Evolutionary conservation across 2,888 invertebrate genomes (phyloP), one percentile per base, ranked within the genome.

Genomic region (Eremobia ochroleuca): DNA sequence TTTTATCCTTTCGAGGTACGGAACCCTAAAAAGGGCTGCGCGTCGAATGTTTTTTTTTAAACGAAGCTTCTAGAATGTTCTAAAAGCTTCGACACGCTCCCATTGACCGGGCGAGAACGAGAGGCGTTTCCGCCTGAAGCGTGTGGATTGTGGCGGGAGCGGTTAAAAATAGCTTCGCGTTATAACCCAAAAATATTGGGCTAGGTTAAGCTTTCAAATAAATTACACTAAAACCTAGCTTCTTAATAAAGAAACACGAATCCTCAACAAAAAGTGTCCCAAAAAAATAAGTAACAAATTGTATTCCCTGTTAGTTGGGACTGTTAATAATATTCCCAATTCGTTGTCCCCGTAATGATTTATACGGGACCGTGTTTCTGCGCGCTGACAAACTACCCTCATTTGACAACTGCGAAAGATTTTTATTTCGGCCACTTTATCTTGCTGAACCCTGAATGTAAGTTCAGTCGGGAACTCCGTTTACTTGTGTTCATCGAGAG

Each of bases 341-440:
- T 81, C 81, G 69, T 80, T 79, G 81, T 76, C 80, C 84, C 58
- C 72, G 82, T 82, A 87, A 86, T 86, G 81, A 87, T 77, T 84
- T 82, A 89, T 86, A 74, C 76, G 80, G 77, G 81, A 71, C 78
- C 79, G 77, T 88, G 89, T 85, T 73, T 72, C 79, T 76, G 75
- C 69, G 79, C 75, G 71, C 81, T 83, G 88, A 88, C 88, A 86
- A 86, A 88, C 86, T 82, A 76, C 75, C 71, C 80, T 77, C 89
- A 88, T 87, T 88, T 89, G 88, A 83, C 89, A 88, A 83, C 77
- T 79, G 80, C 70, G 80, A 76, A 83, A 79, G 81, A 86, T 88
- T 87, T 83, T 86, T 88, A 86, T 88, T 86, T 82, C 40, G 70
- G 49, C 46, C 81, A 81, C 80, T 88, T 85, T 83, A 73, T 88